Base-by-base conservation (phyloP, 2,113 vertebrate species). In the Athene noctua region DNA sequence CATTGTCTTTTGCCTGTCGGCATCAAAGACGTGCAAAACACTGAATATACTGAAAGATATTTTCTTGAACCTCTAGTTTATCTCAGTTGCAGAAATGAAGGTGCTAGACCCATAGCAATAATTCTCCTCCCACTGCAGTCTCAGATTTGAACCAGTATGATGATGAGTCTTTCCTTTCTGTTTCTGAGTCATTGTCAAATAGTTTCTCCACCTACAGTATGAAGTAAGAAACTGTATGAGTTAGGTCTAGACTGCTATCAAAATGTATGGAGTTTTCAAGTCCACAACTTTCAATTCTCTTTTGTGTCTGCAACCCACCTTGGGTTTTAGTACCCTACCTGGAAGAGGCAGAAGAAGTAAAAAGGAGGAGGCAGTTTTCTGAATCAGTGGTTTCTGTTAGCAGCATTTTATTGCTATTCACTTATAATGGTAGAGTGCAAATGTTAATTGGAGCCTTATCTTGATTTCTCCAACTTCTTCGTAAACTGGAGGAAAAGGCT, bases 121-220 rank as follows among this genome's bases (percentile, higher is more conserved):
- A 32, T 85, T 13, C 4, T 80, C 18, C 80, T 93, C 83, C 83
- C 72, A 75, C 77, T 86, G 13, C 34, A 84, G 58, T 51, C 25
- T 81, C 83, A 89, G 47, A 86, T 88, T 86, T 67, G 40, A 96
- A 92, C 23, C 44, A 86, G 15, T 27, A 65, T 34, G 65, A 36
- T 30, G 67, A 88, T 3, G 7, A 88, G 17, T 71, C 51, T 91
- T 82, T 79, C 71, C 46, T 84, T 17, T 27, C 6, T 52, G 7
- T 65, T 73, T 93, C 68, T 94, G 95, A 95, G 72, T 91, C 72
- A 90, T 47, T 74, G 42, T 73, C 30, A 72, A 55, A 90, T 34
- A 54, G 55, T 94, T 44, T 72, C 32, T 55, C 81, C 65, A 78
- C 52, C 61, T 86, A 77, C 83, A 85, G 61, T 95, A 84, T 19